phyloP scores from a whole-genome alignment of 2,888 invertebrate genomes.

The Lampropteryx suffumata region DNA sequence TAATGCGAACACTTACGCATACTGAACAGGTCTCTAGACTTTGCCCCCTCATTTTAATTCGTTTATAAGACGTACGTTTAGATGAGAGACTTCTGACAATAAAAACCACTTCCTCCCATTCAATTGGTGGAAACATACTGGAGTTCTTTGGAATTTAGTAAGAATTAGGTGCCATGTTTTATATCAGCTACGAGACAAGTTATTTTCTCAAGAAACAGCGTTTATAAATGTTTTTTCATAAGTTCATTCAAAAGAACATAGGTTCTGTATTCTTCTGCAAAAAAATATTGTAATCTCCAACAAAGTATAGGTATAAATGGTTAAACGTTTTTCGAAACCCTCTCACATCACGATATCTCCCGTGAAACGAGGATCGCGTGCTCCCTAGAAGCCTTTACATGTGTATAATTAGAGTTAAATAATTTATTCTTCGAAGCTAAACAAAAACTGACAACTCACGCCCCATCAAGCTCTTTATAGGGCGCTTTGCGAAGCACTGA shows the following conservation, averaged over 20 bases:
- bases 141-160: no score
- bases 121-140: no score
- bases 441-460: conserved; percentile 35
- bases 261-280: not conserved
- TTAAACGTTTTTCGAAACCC: conserved; percentile 24
- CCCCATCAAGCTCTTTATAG: conserved; percentile 32
- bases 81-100: conserved; percentile 39
- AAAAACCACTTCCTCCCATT: no score
- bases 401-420: conserved; percentile 19
- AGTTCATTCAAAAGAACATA: no score
- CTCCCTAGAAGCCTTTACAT: conserved; percentile 13
- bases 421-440: conserved; percentile 19
- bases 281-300: not conserved
- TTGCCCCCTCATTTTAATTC: conserved; percentile 45
- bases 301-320: conserved; percentile 2
- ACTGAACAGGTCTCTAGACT: conserved; percentile 38
- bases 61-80: conserved; percentile 42
- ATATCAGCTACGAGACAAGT: not conserved
- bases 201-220: no score
- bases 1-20: conserved; percentile 42
- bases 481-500: conserved; percentile 27
- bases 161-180: no score
- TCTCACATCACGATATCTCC: conserved; percentile 2
- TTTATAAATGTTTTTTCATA: no score
- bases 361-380: conserved; percentile 23